Evolutionary conservation across 2,888 invertebrate species (phyloP), one percentile per base, ranked within the genome.

Genomic region (Oligia strigilis): DNA sequence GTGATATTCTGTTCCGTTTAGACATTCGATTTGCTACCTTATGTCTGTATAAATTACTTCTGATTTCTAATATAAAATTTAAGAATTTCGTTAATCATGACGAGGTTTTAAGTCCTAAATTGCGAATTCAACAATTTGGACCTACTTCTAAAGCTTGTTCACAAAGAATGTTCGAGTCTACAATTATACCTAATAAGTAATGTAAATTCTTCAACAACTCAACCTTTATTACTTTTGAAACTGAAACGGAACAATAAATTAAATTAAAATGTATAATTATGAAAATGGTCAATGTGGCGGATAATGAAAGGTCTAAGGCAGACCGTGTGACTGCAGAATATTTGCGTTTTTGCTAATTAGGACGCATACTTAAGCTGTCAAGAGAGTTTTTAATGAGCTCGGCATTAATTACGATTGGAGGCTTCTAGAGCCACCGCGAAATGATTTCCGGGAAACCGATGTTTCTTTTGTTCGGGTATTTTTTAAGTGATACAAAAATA

Each of bases 301-400:
- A 78, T 77, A 75, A 82, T 79, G n/a, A 78, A 77, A 67, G 67
- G 81, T 82, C 81, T 72, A 72, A 77, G 43, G 71, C 64, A 52
- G 64, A 77, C 69, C 86, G 75, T 78, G 79, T 58, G 75, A 82
- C 70, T 75, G 67, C 40, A 19, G 62, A 72, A 77, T 79, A 72
- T 73, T 75, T 75, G 52, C 43, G 66, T 87, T 81, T 87, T 83
- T 85, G 80, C 77, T 88, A 88, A 88, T 88, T 85, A 89, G 72
- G 72, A 76, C 76, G 64, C 77, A 88, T 87, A 85, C 78, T 80
- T 84, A 83, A 85, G 40, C 85, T 80, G 83, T 69, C 78, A 85
- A 69, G 58, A 75, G 79, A 60, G 71, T 82, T 80, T 86, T 85
- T 88, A 88, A 88, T 87, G 87, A 89, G 77, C 52, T 43, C 74